Evolutionary conservation across 2,797 vertebrate genomes (phyloP).

Genomic region (Champsocephalus gunnari): DNA sequence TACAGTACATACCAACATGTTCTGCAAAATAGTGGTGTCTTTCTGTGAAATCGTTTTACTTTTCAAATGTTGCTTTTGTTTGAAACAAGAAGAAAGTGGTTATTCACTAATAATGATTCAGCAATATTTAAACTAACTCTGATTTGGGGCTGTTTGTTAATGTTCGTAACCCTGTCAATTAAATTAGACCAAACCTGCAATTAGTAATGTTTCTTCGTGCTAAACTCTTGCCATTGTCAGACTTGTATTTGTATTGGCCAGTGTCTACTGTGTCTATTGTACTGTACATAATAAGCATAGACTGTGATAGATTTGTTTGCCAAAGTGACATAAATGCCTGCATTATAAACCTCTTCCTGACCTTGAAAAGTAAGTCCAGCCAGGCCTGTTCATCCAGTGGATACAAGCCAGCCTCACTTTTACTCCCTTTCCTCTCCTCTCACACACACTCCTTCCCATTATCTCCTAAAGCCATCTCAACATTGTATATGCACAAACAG

Average conservation of each 20-base stretch:
- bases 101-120: background rate
- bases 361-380: conserved; percentile 71
- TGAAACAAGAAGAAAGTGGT: background rate
- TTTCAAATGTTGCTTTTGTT: background rate
- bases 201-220: background rate
- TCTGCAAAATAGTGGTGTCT: background rate
- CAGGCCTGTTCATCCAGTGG: conserved; percentile 56
- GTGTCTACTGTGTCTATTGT: background rate
- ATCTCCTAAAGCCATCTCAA: conserved; percentile 58
- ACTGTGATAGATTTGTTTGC: conserved; percentile 34
- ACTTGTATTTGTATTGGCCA: background rate
- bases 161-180: background rate
- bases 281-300: conserved; percentile 1
- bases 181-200: background rate
- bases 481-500: conserved; percentile 66
- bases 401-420: conserved; percentile 44
- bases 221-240: background rate
- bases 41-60: background rate
- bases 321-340: conserved; percentile 57
- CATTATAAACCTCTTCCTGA: conserved; percentile 47
- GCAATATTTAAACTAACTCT: background rate
- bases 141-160: background rate
- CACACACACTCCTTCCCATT: conserved; percentile 34
- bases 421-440: conserved; percentile 15
- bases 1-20: background rate